Percentiles rank a stretch among this genome's conserved stretches.
Conservation (phyloP, 2,797 vertebrate genomes). For the Spheniscus humboldti region DNA sequence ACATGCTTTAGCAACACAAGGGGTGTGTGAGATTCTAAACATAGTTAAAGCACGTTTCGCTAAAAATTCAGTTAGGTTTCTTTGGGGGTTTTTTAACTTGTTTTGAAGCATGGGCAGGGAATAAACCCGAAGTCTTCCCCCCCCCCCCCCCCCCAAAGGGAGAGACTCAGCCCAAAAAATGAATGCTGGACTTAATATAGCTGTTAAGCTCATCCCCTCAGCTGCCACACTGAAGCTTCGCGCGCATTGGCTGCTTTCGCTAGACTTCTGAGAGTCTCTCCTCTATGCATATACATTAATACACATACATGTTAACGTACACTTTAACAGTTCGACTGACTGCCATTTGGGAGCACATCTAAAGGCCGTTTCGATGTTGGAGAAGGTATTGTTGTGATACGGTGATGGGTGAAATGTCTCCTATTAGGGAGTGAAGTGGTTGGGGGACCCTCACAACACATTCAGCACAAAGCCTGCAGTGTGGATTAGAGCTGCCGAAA, state of each 20-base stretch:
- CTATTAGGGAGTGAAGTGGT: not conserved
- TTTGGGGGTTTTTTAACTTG: not conserved
- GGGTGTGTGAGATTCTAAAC: not conserved
- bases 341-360: not conserved
- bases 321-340: not conserved
- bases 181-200: not conserved
- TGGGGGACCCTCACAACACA: not conserved
- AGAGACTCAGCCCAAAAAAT: not conserved
- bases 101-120: not conserved
- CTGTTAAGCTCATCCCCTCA: not conserved
- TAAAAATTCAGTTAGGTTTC: not conserved
- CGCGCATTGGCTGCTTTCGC: accelerated
- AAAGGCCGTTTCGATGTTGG: not conserved
- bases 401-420: not conserved
- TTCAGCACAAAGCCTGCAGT: not conserved
- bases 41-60: not conserved
- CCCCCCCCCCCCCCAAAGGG: no score
- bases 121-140: not conserved
- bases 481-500: not conserved
- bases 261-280: not conserved
- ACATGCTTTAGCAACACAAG: not conserved
- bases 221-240: not conserved
- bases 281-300: not conserved
- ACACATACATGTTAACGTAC: not conserved
- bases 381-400: not conserved